A percentile compares a stretch with the other conserved stretches of the same genome.
phyloP scores from a whole-genome alignment of 2,797 vertebrate genomes.

The Myioborus miniatus region DNA sequence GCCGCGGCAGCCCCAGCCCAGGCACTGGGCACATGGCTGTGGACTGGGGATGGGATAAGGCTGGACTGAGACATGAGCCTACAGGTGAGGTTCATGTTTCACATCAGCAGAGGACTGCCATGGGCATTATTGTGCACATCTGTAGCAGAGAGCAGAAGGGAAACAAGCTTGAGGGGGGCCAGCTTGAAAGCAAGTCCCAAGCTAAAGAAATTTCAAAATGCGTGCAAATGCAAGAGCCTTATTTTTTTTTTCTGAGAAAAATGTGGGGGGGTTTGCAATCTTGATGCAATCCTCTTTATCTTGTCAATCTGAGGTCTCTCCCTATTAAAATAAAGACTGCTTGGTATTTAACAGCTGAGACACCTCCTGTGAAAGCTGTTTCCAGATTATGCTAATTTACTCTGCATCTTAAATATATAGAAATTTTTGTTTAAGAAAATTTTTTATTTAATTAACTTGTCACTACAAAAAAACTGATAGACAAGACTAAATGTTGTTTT shows the following conservation, averaged over 20 bases:
- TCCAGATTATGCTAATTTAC: neutral
- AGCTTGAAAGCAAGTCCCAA: neutral
- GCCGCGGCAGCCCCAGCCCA: fast-evolving
- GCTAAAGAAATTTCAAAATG: neutral
- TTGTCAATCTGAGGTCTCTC: neutral
- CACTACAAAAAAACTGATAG: neutral
- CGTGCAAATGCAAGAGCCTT: neutral
- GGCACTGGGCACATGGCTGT: neutral
- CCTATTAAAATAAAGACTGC: neutral
- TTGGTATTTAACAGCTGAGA: neutral
- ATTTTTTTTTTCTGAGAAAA: neutral
- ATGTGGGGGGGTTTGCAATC: fast-evolving
- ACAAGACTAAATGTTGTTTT: neutral
- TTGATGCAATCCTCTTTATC: neutral
- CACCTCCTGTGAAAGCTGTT: neutral
- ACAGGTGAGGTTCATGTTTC: fast-evolving
- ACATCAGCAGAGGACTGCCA: neutral
- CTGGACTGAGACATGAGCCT: neutral
- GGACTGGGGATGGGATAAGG: neutral
- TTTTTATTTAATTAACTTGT: neutral
- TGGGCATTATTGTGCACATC: neutral
- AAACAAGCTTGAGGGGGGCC: neutral
- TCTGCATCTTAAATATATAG: neutral
- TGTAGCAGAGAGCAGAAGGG: neutral
- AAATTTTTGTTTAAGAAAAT: neutral